Conservation (phyloP, 2,888 invertebrate genomes). For the Cosmorhoe ocellata region DNA sequence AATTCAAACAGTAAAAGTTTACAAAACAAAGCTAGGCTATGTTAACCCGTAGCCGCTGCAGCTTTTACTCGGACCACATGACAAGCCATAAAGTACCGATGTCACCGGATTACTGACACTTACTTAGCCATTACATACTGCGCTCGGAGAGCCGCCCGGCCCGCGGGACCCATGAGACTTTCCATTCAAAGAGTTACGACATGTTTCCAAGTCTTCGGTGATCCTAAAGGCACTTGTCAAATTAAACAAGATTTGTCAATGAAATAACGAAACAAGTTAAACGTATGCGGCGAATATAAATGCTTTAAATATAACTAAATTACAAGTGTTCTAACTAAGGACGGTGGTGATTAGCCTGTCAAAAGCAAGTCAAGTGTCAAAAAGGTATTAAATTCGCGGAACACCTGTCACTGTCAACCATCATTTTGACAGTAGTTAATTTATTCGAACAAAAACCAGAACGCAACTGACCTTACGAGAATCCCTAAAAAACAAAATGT, state of each 20-base stretch:
- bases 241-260: background rate
- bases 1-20: too few relatives aligned
- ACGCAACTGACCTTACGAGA: slow-evolving; percentile 24
- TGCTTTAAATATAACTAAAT: too few relatives aligned
- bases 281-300: too few relatives aligned
- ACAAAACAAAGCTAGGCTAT: background rate
- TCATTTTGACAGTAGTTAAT: slow-evolving; percentile 33
- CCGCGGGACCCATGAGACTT: slow-evolving; percentile 21
- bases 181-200: slow-evolving; percentile 9
- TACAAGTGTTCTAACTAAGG: background rate
- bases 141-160: slow-evolving; percentile 38
- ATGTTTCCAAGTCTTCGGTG: background rate
- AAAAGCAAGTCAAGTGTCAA: slow-evolving; percentile 20
- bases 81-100: slow-evolving; percentile 46
- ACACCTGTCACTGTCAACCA: slow-evolving; percentile 32
- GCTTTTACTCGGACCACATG: slow-evolving; percentile 29
- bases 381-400: slow-evolving; percentile 26
- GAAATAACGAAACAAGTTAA: background rate
- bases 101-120: slow-evolving; percentile 49
- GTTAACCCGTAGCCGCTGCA: slow-evolving; percentile 20
- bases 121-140: slow-evolving; percentile 44
- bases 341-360: slow-evolving; percentile 28
- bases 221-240: slow-evolving; percentile 1
- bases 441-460: slow-evolving; percentile 26
- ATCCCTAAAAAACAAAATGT: slow-evolving; percentile 25